phyloP scores from a whole-genome alignment of 1,140 invertebrate species.

The Hycleus cichorii region DNA sequence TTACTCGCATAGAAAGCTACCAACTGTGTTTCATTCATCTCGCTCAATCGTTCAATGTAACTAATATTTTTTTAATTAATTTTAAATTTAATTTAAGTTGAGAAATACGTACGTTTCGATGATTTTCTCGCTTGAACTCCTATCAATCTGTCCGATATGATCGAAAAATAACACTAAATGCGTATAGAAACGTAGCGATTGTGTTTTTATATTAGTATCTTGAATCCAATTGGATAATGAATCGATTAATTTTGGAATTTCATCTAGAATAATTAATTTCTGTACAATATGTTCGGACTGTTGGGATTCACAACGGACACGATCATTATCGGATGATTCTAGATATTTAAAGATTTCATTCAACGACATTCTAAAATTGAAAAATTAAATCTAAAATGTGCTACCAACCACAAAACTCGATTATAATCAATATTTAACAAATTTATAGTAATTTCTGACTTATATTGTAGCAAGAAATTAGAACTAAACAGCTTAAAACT shows the following conservation, averaged over 20 bases:
- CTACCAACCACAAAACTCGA: too few relatives aligned
- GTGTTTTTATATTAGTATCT: conserved; percentile 36
- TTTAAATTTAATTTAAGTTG: conserved; percentile 17
- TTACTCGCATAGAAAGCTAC: conserved; percentile 79
- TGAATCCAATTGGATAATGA: conserved; percentile 46
- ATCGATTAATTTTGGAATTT: conserved; percentile 55
- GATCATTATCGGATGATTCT: conserved; percentile 47
- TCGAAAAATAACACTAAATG: conserved; percentile 80
- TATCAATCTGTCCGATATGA: conserved; percentile 62
- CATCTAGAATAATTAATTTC: conserved; percentile 69
- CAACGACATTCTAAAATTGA: conserved; percentile 50
- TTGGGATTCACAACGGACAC: conserved; percentile 47
- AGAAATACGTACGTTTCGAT: conserved; percentile 58
- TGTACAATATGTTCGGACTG: conserved; percentile 62
- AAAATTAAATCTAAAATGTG: neutral
- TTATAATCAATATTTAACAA: neutral
- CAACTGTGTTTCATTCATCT: conserved; percentile 64
- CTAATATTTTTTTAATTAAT: conserved; percentile 14
- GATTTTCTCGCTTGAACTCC: conserved; percentile 64
- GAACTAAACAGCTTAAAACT: too few relatives aligned
- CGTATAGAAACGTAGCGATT: conserved; percentile 70
- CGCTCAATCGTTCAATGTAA: conserved; percentile 61
- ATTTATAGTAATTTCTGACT: neutral
- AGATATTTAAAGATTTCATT: conserved; percentile 65
- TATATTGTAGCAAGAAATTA: too few relatives aligned